These are phyloP conservation scores for Mugil cephalus DNA, from an alignment of 2,113 vertebrate genomes.

Conservation along the genomic window DNA sequence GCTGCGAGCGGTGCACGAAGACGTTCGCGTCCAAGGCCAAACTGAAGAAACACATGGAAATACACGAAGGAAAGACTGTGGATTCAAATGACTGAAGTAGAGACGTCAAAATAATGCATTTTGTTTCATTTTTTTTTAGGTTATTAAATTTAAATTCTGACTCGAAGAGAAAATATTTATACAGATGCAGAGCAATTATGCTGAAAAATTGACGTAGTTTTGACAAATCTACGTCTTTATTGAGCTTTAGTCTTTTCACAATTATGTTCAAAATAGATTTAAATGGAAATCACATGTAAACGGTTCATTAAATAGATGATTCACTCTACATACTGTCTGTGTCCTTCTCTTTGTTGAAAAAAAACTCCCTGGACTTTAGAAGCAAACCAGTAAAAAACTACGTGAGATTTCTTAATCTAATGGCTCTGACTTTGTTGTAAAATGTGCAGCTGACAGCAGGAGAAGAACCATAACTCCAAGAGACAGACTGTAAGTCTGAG, in stretches of 20 bases:
- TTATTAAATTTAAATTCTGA: background rate
- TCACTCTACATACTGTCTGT: background rate
- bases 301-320: constrained; percentile 11
- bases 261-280: background rate
- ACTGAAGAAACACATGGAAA: constrained; percentile 73
- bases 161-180: background rate
- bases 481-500: background rate
- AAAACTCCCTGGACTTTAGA: background rate
- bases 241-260: background rate
- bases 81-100: constrained; percentile 6
- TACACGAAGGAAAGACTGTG: constrained; percentile 45
- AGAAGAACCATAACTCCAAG: background rate
- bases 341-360: background rate
- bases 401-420: background rate
- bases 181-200: background rate
- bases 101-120: background rate
- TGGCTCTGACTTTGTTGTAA: background rate
- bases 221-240: background rate
- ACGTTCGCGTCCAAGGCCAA: constrained; percentile 68
- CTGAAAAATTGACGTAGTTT: background rate
- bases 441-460: background rate
- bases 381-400: too few relatives aligned
- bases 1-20: constrained; percentile 68
- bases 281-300: background rate
- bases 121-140: constrained; percentile 8